These are phyloP conservation scores for Lerista edwardsae DNA, from an alignment of 2,797 vertebrate genomes.

Conservation along the genomic window DNA sequence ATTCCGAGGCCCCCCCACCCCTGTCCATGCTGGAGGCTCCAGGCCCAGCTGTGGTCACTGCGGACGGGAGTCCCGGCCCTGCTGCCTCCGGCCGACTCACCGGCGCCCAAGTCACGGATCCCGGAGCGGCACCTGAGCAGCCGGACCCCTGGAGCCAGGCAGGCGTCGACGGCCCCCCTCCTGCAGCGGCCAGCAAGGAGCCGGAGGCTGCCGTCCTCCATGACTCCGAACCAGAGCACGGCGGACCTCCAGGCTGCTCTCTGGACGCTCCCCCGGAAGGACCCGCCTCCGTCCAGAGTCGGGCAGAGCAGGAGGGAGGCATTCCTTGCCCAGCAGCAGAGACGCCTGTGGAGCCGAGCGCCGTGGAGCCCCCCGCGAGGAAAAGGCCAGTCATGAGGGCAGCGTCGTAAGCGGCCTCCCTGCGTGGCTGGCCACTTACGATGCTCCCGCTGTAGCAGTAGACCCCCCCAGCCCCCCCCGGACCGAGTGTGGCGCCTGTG, in stretches of 20 bases:
- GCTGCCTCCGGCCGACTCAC: slow-evolving; percentile 46
- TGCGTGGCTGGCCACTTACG: slow-evolving; percentile 83
- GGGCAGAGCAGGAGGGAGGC: slow-evolving; percentile 66
- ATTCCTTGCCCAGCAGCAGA: slow-evolving; percentile 57
- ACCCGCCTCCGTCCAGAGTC: neutral
- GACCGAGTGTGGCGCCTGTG: slow-evolving; percentile 2
- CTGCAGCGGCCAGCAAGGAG: slow-evolving; percentile 20
- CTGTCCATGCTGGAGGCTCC: accelerated
- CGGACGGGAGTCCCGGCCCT: slow-evolving; percentile 56
- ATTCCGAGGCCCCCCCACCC: neutral
- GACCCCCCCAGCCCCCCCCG: slow-evolving; percentile 52
- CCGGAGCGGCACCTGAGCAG: slow-evolving; percentile 50
- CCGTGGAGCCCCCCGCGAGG: slow-evolving; percentile 80
- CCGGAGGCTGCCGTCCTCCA: neutral
- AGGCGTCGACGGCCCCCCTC: slow-evolving; percentile 28
- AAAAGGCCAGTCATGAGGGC: slow-evolving; percentile 92
- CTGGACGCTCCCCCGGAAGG: slow-evolving; percentile 51
- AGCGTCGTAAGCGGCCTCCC: slow-evolving; percentile 91
- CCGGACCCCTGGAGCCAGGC: slow-evolving; percentile 31
- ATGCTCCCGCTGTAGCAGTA: slow-evolving; percentile 75
- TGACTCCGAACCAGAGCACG: slow-evolving; percentile 36
- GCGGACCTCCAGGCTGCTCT: neutral
- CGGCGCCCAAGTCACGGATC: slow-evolving; percentile 47
- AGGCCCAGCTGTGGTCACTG: accelerated
- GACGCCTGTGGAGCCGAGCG: slow-evolving; percentile 78